Evolutionary conservation across 2,113 vertebrate genomes (phyloP), one percentile per base, ranked within the genome.

Genomic region (Megaceryle maxima): DNA sequence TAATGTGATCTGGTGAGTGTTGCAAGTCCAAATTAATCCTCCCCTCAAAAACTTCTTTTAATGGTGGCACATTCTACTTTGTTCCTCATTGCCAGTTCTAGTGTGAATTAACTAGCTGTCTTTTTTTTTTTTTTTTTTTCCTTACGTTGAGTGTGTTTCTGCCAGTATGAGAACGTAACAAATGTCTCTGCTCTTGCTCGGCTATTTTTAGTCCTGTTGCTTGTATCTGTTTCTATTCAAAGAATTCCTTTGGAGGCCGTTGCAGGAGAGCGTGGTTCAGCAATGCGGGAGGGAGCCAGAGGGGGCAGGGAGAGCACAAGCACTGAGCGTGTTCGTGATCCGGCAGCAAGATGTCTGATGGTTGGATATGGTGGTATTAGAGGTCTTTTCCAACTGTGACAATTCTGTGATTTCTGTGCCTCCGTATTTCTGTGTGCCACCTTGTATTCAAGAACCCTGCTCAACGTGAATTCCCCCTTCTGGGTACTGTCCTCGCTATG

Each of bases 221-320:
- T 97, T 96, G 84, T 97, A 75, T 97, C 95, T 97, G 94, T 97
- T 98, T 97, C 97, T 98, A 97, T 98, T 98, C 94, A 97, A 84
- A 97, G 97, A 96, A 97, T 97, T 97, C 86, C 87, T 94, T 94
- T 97, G 96, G 94, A 97, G 95, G 86, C 77, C 11, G 22, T 98
- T 97, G 70, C 87, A 94, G 88, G 86, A 91, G 92, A 92, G 68
- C 1, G 11, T 1, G n/a, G 56, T 76, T 95, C 35, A 29, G 81
- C 6, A 66, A 56, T 8, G 6, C 3, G 4, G 60, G 62, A 72
- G 74, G 78, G 87, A 83, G 33, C 53, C 2, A 24, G 43, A 79
- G 70, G 69, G 87, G 62, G 89, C 68, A 39, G 87, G 91, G 91
- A 85, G 87, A 77, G 60, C 15, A 31, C 43, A 68, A 69, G 37